Conservation (phyloP, 1,140 invertebrate species). For the Chrysoperla carnea region DNA sequence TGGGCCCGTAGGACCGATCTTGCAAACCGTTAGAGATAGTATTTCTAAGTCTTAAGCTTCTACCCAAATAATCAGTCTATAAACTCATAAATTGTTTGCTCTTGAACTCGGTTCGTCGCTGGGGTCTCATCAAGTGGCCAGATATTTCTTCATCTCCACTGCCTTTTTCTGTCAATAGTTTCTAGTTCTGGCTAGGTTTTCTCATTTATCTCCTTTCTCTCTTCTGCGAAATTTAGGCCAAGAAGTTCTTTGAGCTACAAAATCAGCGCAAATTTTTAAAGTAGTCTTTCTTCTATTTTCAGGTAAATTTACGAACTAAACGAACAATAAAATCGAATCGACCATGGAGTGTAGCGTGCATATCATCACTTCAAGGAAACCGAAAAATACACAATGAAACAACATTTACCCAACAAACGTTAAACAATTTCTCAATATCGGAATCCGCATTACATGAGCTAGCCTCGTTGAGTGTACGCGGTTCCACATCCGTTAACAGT, state of each 20-base stretch:
- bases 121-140: no score
- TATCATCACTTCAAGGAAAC: constrained; percentile 37
- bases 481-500: constrained; percentile 26
- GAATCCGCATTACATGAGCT: constrained; percentile 70
- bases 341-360: constrained; percentile 71
- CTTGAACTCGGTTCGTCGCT: no score
- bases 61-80: no score
- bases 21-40: no score
- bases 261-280: constrained; percentile 6
- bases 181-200: no score
- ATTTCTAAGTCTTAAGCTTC: no score
- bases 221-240: no score
- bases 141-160: no score
- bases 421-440: constrained; percentile 55
- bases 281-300: constrained; percentile 9
- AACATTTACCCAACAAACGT: constrained; percentile 19
- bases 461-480: constrained; percentile 21
- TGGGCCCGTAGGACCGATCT: no score
- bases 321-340: constrained; percentile 32
- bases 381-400: constrained; percentile 2
- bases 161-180: no score
- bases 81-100: no score
- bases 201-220: no score
- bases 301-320: constrained; percentile 30
- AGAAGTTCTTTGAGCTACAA: constrained; percentile 4